Evolutionary conservation across 2,113 vertebrate species (phyloP), one percentile per base, ranked within the genome.

Genomic region (Conger conger): DNA sequence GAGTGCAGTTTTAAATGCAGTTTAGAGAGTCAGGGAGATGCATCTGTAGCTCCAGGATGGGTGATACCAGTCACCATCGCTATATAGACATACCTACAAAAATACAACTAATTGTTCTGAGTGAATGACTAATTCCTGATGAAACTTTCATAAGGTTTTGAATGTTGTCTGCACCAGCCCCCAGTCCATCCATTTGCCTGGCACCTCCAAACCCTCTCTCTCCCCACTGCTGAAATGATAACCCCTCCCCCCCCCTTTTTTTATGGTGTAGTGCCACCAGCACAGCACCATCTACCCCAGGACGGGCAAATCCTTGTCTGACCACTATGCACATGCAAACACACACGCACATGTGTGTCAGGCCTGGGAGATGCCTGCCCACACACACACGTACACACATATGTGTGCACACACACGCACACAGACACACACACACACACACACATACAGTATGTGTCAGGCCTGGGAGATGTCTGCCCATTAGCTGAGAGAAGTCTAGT

Each of bases 391-490:
- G 84, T 78, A 86, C 33, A 84, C 82, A 79, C 85, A 81, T 38
- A 82, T 20, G 68, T n/a, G 76, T 85, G 54, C 68, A 79, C 84
- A 82, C 85, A 63, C 84, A 81, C 87, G 88, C 84, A 90, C 90
- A 90, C 90, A 73, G 90, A 89, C 89, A 88, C 90, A 60, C 18
- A 20, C 57, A 60, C 57, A 16, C 18, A 60, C 57, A 60, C 57
- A 23, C 4, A 60, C 57, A 60, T 18, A 60, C 57, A 60, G 15
- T 18, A n/a, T n/a, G n/a, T n/a, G n/a, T n/a, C 88, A 88, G 91
- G 92, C 93, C 89, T 90, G 86, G 87, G 91, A 93, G 91, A 91
- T 88, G 92, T 90, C 38, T 83, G 89, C 79, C 90, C 92, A 92
- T 93, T 91, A 93, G 92, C 89, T 37, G 83, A 91, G 90, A 89